phyloP scores from a whole-genome alignment of 2,888 invertebrate species.

The Eupelmus urozonus region DNA sequence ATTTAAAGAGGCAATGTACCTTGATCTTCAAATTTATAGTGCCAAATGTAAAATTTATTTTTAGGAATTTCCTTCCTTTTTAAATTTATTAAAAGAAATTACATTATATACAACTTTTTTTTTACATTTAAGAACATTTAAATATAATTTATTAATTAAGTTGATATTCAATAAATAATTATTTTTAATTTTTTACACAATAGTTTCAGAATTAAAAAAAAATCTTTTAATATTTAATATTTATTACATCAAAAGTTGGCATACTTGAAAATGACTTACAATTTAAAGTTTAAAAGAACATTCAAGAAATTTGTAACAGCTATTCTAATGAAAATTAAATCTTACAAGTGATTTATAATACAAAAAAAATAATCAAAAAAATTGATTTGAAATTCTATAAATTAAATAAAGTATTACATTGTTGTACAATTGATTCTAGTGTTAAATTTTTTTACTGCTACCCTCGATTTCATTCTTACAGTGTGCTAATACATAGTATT shows the following conservation, averaged over 20 bases:
- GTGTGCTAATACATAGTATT: constrained; percentile 7
- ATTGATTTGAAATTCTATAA: too few relatives aligned
- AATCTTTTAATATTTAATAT: too few relatives aligned
- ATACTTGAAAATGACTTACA: too few relatives aligned
- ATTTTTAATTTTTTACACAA: neutral
- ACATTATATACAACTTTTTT: neutral
- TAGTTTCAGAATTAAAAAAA: too few relatives aligned
- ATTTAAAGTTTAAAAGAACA: too few relatives aligned
- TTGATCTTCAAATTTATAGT: constrained; percentile 42
- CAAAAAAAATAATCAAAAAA: too few relatives aligned
- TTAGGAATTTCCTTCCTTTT: neutral
- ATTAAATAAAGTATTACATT: neutral
- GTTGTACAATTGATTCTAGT: neutral
- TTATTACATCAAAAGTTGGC: neutral
- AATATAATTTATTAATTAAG: neutral
- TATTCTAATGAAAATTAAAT: too few relatives aligned
- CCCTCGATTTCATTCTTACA: constrained; percentile 38
- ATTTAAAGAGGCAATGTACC: constrained; percentile 46
- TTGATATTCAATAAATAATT: too few relatives aligned
- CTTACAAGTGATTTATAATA: too few relatives aligned
- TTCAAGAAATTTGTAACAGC: too few relatives aligned
- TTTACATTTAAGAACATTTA: neutral
- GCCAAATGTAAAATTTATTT: neutral
- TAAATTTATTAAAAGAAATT: constrained; percentile 2
- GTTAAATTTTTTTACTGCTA: neutral